phyloP scores from a whole-genome alignment of 2,113 vertebrate species.

The Python bivittatus region DNA sequence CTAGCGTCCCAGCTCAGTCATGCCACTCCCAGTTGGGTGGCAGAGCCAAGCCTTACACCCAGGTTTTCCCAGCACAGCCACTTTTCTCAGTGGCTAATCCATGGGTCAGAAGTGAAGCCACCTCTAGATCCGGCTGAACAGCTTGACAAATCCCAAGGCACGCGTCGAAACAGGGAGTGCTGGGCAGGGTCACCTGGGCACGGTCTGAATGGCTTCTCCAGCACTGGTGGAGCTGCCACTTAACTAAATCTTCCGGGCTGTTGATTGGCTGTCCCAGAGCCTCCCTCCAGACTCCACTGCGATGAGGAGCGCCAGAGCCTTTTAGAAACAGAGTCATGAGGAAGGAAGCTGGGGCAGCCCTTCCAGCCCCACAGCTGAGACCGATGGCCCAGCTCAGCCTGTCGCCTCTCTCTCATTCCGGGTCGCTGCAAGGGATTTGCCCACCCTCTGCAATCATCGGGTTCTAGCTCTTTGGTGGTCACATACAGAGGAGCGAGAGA shows the following conservation, averaged over 20 bases:
- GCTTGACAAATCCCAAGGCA: neutral
- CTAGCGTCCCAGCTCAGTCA: neutral
- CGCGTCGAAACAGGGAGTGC: neutral
- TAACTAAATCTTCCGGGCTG: neutral
- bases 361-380: neutral
- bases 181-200: neutral
- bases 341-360: neutral
- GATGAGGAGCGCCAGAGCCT: neutral
- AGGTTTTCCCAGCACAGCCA: neutral
- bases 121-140: neutral
- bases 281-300: neutral
- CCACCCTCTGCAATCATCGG: neutral
- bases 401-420: neutral
- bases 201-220: neutral
- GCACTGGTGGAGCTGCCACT: neutral
- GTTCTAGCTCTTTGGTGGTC: neutral
- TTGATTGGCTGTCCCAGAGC: neutral
- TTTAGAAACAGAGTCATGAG: neutral
- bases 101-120: neutral
- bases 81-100: neutral
- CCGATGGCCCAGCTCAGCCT: neutral
- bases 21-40: neutral
- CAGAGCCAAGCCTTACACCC: neutral
- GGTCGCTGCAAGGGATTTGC: neutral
- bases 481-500: neutral